Conservation (phyloP, 2,888 invertebrate genomes). For the Hirtodrosophila alboralis region DNA sequence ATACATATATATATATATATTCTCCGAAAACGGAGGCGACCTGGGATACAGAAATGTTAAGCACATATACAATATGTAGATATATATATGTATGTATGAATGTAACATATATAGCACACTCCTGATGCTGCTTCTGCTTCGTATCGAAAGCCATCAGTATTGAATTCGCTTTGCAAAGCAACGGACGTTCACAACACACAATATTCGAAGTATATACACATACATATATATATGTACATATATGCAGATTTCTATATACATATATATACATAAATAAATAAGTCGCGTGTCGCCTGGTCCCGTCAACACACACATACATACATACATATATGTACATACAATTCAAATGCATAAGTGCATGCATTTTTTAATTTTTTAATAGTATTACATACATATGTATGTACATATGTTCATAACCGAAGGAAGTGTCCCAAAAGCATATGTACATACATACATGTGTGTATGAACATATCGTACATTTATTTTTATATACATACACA, state of each 20-base stretch:
- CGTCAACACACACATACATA: conserved; percentile 23
- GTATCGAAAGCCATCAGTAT: conserved; percentile 52
- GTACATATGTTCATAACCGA: conserved; percentile 16
- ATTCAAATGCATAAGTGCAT: conserved; percentile 22
- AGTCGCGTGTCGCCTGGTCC: conserved; percentile 47
- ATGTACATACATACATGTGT: background rate
- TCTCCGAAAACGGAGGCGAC: conserved; percentile 21
- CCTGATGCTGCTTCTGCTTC: conserved; percentile 40
- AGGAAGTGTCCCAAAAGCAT: no score
- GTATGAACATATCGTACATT: no score
- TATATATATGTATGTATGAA: conserved; percentile 16
- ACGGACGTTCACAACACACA: conserved; percentile 58
- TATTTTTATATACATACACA: no score
- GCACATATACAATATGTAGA: conserved; percentile 19
- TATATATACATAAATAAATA: conserved; percentile 17
- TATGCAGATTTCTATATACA: conserved; percentile 11
- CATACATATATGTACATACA: background rate
- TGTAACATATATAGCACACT: conserved; percentile 19
- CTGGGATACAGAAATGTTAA: conserved; percentile 54
- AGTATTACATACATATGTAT: conserved; percentile 20
- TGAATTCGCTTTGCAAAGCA: conserved; percentile 66
- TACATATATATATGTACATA: background rate
- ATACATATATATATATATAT: conserved; percentile 5
- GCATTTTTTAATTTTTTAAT: no score
- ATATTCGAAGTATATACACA: conserved; percentile 3